Evolutionary conservation across 2,797 vertebrate species (phyloP).

Genomic region (Smutsia temminckii): DNA sequence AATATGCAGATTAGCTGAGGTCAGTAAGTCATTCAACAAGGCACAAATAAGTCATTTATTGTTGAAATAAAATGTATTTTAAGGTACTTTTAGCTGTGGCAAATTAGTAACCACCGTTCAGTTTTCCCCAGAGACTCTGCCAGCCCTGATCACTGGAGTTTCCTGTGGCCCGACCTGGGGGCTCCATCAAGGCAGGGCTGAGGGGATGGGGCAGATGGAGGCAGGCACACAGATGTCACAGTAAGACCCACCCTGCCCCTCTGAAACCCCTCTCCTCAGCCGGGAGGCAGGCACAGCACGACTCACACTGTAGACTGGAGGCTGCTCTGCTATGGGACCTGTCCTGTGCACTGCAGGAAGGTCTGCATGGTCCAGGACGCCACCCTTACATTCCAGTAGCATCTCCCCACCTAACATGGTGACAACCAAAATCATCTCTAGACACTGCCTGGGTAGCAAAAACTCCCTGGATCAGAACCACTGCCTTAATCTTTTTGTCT

Average conservation of each 20-base stretch:
- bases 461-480: neutral
- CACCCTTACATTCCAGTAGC: neutral
- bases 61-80: neutral
- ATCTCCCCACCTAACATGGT: neutral
- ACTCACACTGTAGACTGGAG: neutral
- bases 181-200: neutral
- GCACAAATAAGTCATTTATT: neutral
- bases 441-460: neutral
- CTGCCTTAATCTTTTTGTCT: neutral
- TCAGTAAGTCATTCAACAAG: slow-evolving; percentile 28
- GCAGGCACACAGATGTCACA: neutral
- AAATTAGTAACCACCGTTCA: neutral
- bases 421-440: neutral
- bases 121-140: neutral
- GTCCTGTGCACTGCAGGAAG: neutral
- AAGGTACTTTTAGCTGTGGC: neutral
- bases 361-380: neutral
- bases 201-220: rapidly evolving
- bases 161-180: neutral
- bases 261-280: neutral
- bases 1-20: neutral
- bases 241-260: neutral
- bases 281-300: neutral
- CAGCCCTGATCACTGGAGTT: neutral
- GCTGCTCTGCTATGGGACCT: rapidly evolving